Percentiles rank a stretch among this genome's conserved stretches.
phyloP scores from a whole-genome alignment of 2,113 vertebrate genomes.

The Phalacrocorax aristotelis region DNA sequence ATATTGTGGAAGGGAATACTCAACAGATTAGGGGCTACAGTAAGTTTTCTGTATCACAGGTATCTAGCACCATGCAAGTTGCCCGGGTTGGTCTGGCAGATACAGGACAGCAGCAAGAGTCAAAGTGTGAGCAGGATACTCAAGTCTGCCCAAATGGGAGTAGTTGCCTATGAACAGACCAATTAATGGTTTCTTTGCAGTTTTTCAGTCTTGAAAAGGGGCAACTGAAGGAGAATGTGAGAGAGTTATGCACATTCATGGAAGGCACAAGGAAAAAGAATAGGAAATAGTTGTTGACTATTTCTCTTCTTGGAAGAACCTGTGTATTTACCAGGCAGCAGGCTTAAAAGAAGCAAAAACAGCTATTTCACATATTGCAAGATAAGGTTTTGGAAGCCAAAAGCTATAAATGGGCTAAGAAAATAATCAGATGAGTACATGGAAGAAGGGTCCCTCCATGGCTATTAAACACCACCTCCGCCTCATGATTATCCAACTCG shows the following conservation, averaged over 20 bases:
- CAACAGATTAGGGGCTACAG: not conserved
- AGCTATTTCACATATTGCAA: not conserved
- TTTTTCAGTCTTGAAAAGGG: not conserved
- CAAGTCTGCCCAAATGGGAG: not conserved
- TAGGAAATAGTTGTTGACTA: not conserved
- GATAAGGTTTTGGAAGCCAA: not conserved
- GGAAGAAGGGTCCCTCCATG: not conserved
- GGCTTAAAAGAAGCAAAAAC: not conserved
- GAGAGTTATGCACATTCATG: not conserved
- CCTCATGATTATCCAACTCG: not conserved
- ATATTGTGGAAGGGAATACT: not conserved
- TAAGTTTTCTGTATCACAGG: not conserved
- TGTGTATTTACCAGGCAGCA: not conserved
- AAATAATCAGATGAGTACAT: not conserved
- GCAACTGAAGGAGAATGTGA: not conserved
- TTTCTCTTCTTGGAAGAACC: not conserved
- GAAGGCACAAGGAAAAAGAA: not conserved
- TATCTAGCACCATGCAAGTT: not conserved
- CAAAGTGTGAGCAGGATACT: not conserved
- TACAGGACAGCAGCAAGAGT: not conserved
- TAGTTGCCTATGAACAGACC: not conserved
- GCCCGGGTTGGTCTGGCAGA: fast-evolving
- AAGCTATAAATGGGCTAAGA: not conserved
- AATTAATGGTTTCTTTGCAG: not conserved
- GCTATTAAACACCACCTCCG: not conserved